These are phyloP conservation scores for Myoxocephalus aenaeus DNA, from an alignment of 2,797 vertebrate genomes.

Conservation along the genomic window DNA sequence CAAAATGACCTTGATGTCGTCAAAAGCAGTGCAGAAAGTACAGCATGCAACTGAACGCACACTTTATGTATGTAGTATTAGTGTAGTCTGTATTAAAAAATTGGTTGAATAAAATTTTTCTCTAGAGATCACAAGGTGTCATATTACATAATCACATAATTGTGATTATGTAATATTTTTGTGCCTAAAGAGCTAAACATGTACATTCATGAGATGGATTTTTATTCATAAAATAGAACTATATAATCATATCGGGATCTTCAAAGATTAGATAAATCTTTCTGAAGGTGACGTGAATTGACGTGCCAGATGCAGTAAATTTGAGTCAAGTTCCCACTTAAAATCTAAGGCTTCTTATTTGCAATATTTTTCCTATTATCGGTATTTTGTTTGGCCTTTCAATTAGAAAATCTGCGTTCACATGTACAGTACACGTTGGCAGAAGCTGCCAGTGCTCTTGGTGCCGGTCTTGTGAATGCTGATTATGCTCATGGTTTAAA, in stretches of 20 bases:
- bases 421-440: neutral
- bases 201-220: neutral
- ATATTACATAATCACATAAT: too few relatives aligned
- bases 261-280: neutral
- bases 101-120: too few relatives aligned
- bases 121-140: too few relatives aligned
- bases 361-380: neutral
- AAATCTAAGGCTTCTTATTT: neutral
- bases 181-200: neutral
- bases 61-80: neutral
- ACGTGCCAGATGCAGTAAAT: neutral
- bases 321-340: neutral
- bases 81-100: neutral
- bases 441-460: slow-evolving; percentile 3
- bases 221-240: neutral
- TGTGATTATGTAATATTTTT: neutral
- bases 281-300: neutral
- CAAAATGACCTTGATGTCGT: neutral
- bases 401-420: neutral
- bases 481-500: slow-evolving; percentile 8
- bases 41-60: neutral
- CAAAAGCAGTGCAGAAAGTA: neutral
- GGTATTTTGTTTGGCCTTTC: neutral
- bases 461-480: slow-evolving; percentile 7
- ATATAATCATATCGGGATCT: neutral